These are phyloP conservation scores for Vombatus ursinus DNA, from an alignment of 2,113 vertebrate genomes.

Conservation along the genomic window DNA sequence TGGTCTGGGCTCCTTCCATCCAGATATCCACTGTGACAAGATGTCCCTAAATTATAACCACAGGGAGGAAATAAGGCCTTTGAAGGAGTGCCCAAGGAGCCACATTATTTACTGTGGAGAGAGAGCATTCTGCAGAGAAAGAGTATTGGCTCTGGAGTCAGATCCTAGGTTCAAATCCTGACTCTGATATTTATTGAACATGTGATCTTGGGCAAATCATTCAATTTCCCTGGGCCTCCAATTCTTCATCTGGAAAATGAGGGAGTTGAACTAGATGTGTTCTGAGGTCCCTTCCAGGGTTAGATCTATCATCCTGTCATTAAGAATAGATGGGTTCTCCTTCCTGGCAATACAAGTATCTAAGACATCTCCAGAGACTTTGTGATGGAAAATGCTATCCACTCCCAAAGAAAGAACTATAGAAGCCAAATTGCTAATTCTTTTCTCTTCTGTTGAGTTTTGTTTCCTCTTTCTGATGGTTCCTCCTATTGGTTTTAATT, in stretches of 20 bases:
- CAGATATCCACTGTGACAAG: background rate
- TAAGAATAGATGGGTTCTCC: background rate
- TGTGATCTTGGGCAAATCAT: background rate
- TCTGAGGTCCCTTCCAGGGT: background rate
- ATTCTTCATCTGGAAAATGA: background rate
- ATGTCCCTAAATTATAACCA: conserved; percentile 6
- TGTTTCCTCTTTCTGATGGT: no score
- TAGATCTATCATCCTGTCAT: background rate
- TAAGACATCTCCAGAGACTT: no score
- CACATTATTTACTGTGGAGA: conserved; percentile 47
- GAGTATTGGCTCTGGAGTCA: background rate
- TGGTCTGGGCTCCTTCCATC: background rate
- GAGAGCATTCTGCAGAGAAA: background rate
- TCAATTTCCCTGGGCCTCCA: background rate
- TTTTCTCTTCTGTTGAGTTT: no score
- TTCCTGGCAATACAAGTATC: no score
- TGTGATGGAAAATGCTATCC: no score
- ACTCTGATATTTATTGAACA: background rate
- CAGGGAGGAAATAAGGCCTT: conserved; percentile 31
- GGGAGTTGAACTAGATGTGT: background rate
- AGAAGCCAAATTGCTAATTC: no score
- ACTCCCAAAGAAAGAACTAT: no score
- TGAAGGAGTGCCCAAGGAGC: conserved; percentile 31
- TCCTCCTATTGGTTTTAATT: no score
- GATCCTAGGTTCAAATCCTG: background rate